Evolutionary conservation across 1,140 invertebrate species (phyloP).

Genomic region (Odontomachus brunneus): DNA sequence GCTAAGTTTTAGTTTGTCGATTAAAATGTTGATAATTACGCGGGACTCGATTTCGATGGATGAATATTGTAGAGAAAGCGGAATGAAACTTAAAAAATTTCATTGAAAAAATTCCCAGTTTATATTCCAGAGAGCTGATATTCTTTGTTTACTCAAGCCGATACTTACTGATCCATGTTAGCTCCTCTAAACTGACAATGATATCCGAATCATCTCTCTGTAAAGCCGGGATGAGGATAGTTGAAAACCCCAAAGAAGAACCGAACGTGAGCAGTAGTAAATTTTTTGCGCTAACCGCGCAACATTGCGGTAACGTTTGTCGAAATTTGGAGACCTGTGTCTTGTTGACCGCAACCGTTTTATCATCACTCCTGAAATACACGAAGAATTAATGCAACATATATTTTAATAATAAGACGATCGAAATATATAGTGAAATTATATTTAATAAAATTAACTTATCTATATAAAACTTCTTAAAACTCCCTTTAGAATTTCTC

Average conservation of each 20-base stretch:
- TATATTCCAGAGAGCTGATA: too few relatives aligned
- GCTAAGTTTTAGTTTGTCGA: too few relatives aligned
- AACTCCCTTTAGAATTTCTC: background rate
- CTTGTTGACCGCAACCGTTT: conserved; percentile 49
- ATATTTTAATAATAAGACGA: background rate
- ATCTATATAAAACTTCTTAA: too few relatives aligned
- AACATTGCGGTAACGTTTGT: conserved; percentile 86
- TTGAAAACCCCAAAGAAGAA: conserved; percentile 91
- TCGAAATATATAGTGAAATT: background rate
- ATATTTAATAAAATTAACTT: too few relatives aligned
- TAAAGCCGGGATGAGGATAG: conserved; percentile 91
- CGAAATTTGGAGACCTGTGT: conserved; percentile 81
- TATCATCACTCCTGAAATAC: conserved; percentile 74
- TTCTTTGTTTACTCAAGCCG: background rate
- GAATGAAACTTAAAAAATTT: too few relatives aligned
- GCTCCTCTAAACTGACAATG: conserved; percentile 87
- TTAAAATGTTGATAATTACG: too few relatives aligned
- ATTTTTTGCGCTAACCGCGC: conserved; percentile 89
- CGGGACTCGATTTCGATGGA: too few relatives aligned
- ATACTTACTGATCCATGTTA: conserved; percentile 92
- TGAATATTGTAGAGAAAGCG: too few relatives aligned
- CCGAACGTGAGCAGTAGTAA: conserved; percentile 89
- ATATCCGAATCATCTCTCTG: conserved; percentile 85
- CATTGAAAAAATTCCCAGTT: too few relatives aligned
- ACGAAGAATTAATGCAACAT: background rate